These are phyloP conservation scores for Pollicipes pollicipes DNA, from an alignment of 1,140 invertebrate species.

Conservation along the genomic window DNA sequence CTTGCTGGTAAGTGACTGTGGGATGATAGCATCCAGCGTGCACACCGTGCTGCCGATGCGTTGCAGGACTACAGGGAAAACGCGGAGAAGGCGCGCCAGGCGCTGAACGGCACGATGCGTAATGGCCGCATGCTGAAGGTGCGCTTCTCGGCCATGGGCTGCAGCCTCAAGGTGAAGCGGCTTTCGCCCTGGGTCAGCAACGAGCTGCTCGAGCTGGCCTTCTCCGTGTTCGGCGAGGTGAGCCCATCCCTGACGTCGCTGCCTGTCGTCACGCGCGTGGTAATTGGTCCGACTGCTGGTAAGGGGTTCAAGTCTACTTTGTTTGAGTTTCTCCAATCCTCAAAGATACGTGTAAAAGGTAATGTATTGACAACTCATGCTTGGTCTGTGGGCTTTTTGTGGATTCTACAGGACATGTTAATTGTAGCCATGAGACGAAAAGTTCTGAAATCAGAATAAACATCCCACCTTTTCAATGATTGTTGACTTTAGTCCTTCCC, in stretches of 20 bases:
- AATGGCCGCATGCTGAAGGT: slow-evolving; percentile 77
- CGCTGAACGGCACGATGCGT: slow-evolving; percentile 71
- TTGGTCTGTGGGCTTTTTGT: no score
- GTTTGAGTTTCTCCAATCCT: no score
- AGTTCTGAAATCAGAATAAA: no score
- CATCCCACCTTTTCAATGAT: background rate
- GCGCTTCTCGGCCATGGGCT: slow-evolving; percentile 84
- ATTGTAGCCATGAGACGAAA: no score
- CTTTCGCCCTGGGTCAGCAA: slow-evolving; percentile 82
- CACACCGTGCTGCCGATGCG: slow-evolving; percentile 5
- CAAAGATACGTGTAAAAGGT: no score
- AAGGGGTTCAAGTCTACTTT: no score
- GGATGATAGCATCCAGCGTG: no score
- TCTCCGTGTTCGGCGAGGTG: slow-evolving; percentile 41
- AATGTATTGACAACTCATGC: no score
- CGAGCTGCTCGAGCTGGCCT: slow-evolving; percentile 80
- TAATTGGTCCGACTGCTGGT: no score
- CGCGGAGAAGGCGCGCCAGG: slow-evolving; percentile 87
- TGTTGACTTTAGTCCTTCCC: slow-evolving; percentile 5
- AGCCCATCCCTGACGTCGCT: no score
- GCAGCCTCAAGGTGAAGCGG: slow-evolving; percentile 83
- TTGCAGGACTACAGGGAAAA: slow-evolving; percentile 75
- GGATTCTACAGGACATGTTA: no score
- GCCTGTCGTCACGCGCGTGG: no score
- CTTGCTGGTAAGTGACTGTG: slow-evolving; percentile 3